Evolutionary conservation across 2,113 vertebrate genomes (phyloP).

Genomic region (Bubo bubo): DNA sequence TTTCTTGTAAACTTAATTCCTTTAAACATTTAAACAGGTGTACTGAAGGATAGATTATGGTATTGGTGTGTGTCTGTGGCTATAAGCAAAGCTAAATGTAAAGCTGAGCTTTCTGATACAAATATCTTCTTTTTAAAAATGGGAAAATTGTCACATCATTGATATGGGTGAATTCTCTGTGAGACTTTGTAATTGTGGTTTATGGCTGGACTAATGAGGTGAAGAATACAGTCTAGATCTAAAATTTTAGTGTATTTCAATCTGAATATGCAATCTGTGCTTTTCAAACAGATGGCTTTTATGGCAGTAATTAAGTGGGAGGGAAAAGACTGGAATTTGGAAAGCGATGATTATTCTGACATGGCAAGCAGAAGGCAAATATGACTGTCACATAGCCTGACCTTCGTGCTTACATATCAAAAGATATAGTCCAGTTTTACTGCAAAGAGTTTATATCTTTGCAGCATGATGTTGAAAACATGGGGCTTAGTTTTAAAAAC

Average conservation of each 20-base stretch:
- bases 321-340: not conserved
- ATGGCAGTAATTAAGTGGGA: not conserved
- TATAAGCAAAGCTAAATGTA: not conserved
- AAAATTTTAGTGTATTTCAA: not conserved
- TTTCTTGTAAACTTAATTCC: not conserved
- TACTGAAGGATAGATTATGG: not conserved
- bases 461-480: not conserved
- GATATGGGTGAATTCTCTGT: not conserved
- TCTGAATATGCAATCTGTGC: not conserved
- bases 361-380: not conserved
- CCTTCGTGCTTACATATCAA: not conserved
- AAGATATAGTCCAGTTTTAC: not conserved
- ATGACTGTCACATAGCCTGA: not conserved
- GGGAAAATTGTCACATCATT: not conserved
- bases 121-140: not conserved
- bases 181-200: not conserved
- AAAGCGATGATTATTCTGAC: not conserved
- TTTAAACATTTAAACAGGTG: not conserved
- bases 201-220: not conserved
- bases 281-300: constrained; percentile 16
- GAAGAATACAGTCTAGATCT: not conserved
- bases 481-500: not conserved
- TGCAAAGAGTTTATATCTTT: not conserved
- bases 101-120: not conserved
- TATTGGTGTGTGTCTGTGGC: not conserved